Base-by-base conservation (phyloP, 23 tunicate genomes). In the Diplosoma virens region DNA sequence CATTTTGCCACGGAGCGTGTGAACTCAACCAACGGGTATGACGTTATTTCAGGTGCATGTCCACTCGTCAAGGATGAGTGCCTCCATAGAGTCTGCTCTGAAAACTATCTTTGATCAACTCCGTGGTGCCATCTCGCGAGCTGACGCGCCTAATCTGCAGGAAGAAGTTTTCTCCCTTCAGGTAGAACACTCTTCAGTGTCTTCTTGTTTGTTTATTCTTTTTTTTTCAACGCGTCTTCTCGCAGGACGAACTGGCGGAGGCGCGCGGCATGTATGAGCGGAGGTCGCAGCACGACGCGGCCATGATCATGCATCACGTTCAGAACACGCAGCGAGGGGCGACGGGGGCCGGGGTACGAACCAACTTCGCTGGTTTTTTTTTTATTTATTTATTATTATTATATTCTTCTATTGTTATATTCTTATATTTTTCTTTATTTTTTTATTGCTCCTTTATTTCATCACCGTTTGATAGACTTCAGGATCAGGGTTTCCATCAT, bases 231-330 rank as follows among this genome's bases (percentile, higher is more conserved):
- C 50, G 50, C 50, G 9, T 9, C 11, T 41, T 41, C 11, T 55
- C 4, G 28, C 80, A 86, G 92, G 77, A 61, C 16, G 95, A 81
- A 41, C 58, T 87, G 14, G 23, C 33, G 7, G 29, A 32, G 22
- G 4, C 66, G 37, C 73, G 82, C 32, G 32, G 47, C 34, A 87
- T 72, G 35, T 81, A 52, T 47, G 95, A 82, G 52, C 82, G 77
- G 21, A 33, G 95, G 53, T 37, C 72, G 2, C 87, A 87, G 47
- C 95, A 81, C 59, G 95, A 87, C 66, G 74, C 83, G 2, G 86
- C 83, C 5, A 70, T 87, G 82, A 87, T 87, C 7, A 80, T 83
- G 86, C n/a, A n/a, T n/a, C 95, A 87, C 50, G 58, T 87, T 22
- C 95, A 87, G 35, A 81, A 87, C 63, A 71, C 86, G 32, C 86